phyloP scores from a whole-genome alignment of 92 coral and sea anemone species.

The Phymanthus crucifer region DNA sequence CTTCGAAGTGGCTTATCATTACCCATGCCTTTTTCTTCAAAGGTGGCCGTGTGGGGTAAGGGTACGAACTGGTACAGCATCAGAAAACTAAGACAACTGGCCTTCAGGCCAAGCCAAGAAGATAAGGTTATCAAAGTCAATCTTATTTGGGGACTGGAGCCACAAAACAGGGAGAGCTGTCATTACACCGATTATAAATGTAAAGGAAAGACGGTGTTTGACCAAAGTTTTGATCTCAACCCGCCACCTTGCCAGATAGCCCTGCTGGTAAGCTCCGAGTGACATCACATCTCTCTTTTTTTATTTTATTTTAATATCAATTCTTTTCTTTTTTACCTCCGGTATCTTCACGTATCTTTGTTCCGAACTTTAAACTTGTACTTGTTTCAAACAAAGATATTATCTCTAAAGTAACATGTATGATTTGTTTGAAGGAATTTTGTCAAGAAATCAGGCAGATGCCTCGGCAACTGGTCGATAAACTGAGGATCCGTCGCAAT shows the following conservation, averaged over 20 bases:
- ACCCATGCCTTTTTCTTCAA: slow-evolving; percentile 6
- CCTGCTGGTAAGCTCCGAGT: slow-evolving; percentile 61
- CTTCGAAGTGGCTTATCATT: too few species aligned
- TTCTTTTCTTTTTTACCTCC: neutral
- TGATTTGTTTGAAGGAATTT: slow-evolving; percentile 51
- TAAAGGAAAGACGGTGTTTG: slow-evolving; percentile 88
- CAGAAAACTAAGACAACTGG: slow-evolving; percentile 65
- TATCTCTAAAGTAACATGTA: too few species aligned
- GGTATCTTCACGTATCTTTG: neutral
- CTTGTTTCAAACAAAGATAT: too few species aligned
- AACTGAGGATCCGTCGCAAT: slow-evolving; percentile 75
- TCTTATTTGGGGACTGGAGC: slow-evolving; percentile 88
- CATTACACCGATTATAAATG: slow-evolving; percentile 96
- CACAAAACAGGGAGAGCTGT: slow-evolving; percentile 87
- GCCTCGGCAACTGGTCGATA: slow-evolving; percentile 58
- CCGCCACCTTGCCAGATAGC: slow-evolving; percentile 96
- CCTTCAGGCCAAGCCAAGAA: slow-evolving; percentile 93
- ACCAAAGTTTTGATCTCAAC: slow-evolving; percentile 84
- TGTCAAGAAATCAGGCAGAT: slow-evolving; percentile 75
- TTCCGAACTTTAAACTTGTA: neutral
- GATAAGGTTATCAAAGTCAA: slow-evolving; percentile 83
- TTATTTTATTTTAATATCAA: neutral
- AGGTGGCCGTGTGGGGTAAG: slow-evolving; percentile 96
- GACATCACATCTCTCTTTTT: neutral
- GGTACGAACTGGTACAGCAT: slow-evolving; percentile 94